Percentiles rank a stretch among this genome's conserved stretches.
Evolutionary conservation across 2,888 invertebrate species (phyloP).

Genomic region (Philaethria dido): DNA sequence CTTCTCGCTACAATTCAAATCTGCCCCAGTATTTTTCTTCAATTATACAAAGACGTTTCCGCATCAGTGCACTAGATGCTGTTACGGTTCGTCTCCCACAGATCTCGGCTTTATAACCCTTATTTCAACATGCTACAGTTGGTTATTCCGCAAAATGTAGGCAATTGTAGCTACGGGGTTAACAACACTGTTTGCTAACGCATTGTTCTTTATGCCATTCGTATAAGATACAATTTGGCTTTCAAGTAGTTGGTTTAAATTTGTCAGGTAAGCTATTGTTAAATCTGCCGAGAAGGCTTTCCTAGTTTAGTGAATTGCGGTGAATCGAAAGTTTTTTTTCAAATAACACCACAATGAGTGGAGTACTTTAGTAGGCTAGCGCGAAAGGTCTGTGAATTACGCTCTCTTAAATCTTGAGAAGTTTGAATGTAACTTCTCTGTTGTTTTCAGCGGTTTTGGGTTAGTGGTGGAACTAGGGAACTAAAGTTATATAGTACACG

Average conservation of each 20-base stretch:
- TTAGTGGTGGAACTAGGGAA: slow-evolving; percentile 1
- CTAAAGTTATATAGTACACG: not conserved
- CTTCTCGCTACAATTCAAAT: slow-evolving; percentile 13
- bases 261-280: slow-evolving; percentile 41
- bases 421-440: slow-evolving; percentile 7
- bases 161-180: slow-evolving; percentile 38
- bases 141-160: slow-evolving; percentile 29
- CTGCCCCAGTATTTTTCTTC: slow-evolving; percentile 43
- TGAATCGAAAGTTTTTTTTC: slow-evolving; percentile 41
- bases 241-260: not conserved
- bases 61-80: slow-evolving; percentile 42
- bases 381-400: slow-evolving; percentile 34
- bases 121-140: slow-evolving; percentile 36
- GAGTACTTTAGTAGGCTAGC: slow-evolving; percentile 20
- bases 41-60: slow-evolving; percentile 45
- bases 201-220: not conserved
- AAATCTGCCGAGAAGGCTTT: slow-evolving; percentile 44
- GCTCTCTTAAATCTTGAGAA: slow-evolving; percentile 32
- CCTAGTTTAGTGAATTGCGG: slow-evolving; percentile 43
- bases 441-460: slow-evolving; percentile 22
- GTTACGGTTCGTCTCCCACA: slow-evolving; percentile 34
- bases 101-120: slow-evolving; percentile 26
- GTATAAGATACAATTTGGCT: slow-evolving; percentile 12
- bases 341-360: slow-evolving; percentile 38
- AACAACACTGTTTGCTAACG: slow-evolving; percentile 30